Conservation (phyloP, 1,140 invertebrate genomes). For the Dendroctonus valens region DNA sequence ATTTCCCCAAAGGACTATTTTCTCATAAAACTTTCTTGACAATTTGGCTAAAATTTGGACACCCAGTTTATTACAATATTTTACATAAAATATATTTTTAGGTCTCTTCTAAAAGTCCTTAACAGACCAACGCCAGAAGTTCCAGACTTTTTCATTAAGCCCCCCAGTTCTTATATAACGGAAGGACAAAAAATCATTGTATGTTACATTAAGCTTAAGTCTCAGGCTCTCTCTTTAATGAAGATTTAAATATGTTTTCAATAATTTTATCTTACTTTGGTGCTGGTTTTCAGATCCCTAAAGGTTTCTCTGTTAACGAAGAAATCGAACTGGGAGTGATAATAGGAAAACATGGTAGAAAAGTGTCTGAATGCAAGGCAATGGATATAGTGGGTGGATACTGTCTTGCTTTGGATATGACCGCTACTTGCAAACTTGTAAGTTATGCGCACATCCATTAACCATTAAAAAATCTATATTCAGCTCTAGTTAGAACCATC, state of each 20-base stretch:
- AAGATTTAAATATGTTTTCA: constrained; percentile 48
- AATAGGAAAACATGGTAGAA: constrained; percentile 61
- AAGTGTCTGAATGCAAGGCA: constrained; percentile 60
- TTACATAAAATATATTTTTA: constrained; percentile 41
- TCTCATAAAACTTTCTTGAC: too few species aligned
- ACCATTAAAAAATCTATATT: neutral
- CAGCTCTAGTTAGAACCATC: neutral
- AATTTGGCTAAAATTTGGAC: too few species aligned
- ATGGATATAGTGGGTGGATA: constrained; percentile 72
- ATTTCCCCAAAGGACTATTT: neutral
- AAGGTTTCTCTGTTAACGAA: constrained; percentile 67
- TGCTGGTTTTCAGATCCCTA: constrained; percentile 57
- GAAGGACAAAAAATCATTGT: constrained; percentile 67
- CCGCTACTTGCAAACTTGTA: constrained; percentile 57
- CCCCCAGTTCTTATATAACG: constrained; percentile 64
- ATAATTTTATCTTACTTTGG: constrained; percentile 51
- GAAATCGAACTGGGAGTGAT: constrained; percentile 81
- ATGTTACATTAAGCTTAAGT: constrained; percentile 25
- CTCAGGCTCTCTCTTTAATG: neutral
- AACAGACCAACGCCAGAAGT: constrained; percentile 62
- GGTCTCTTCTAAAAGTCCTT: constrained; percentile 54
- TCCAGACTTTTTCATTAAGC: constrained; percentile 75
- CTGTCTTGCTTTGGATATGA: constrained; percentile 75
- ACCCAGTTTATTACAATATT: too few species aligned
- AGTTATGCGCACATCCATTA: constrained; percentile 9